Evolutionary conservation across 2,888 invertebrate species (phyloP), one percentile per base, ranked within the genome.

Genomic region (Ectropis crepuscularia): DNA sequence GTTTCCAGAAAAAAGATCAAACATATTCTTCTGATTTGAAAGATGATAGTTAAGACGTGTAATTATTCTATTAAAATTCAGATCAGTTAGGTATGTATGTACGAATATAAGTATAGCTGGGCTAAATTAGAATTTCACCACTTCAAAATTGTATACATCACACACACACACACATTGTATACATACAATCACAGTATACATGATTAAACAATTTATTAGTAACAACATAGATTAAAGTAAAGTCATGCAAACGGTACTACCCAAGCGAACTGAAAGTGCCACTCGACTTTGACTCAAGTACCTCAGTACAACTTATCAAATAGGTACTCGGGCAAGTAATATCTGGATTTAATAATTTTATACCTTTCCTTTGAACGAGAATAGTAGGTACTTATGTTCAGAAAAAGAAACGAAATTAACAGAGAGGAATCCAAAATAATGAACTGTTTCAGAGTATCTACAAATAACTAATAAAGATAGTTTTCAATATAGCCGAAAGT

Each of bases 281-380:
- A 72, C 76, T 80, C 72, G 65, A 75, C 70, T 76, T 73, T 62
- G 55, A 55, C 45, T 72, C 66, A 70, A 73, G 70, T 74, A 68
- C 64, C 71, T 71, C 65, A 73, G 70, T 74, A 68, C 64, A 72
- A 72, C 65, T 69, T 67, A 71, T 69, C 61, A 75, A 72, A 73
- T 67, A 57, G n/a, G n/a, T n/a, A n/a, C 59, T 68, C 68, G 61
- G 67, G 69, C 61, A 60, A 60, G 63, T 64, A 45, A 38, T 10
- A 12, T 55, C 11, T 37, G 36, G 36, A 55, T 47, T 47, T 47
- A 7, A 28, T 28, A 28, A 38, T 54, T 46, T 54, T 12, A 11
- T 45, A 45, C 16, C 16, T 39, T 45, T 48, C n/a, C 49, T 37
- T 48, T 4, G n/a, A 36, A 45, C 54, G 38, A 46, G n/a, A 53